Percentiles rank a stretch among this genome's conserved stretches.
Evolutionary conservation across 2,888 invertebrate species (phyloP).

Genomic region (Nomada fucata): DNA sequence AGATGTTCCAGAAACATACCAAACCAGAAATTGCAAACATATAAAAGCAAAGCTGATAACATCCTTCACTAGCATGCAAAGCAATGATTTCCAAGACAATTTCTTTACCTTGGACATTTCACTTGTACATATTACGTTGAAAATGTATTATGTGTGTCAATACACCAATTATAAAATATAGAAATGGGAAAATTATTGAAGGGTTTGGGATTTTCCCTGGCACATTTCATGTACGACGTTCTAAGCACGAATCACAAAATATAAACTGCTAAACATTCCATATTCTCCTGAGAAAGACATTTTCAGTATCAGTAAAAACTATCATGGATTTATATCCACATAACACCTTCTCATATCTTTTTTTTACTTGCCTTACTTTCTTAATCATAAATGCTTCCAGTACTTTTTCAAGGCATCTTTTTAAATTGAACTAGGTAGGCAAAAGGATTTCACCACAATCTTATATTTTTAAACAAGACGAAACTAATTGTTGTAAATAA

Average conservation of each 20-base stretch:
- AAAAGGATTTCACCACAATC: background rate
- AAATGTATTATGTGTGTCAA: conserved; percentile 21
- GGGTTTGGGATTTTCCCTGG: conserved; percentile 11
- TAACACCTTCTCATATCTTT: conserved; percentile 49
- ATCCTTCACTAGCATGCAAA: conserved; percentile 46
- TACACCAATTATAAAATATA: conserved; percentile 1
- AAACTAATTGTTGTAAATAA: background rate
- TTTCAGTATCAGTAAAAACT: conserved; percentile 79
- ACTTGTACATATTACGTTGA: conserved; percentile 5
- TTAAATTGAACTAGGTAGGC: background rate
- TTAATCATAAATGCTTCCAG: no score
- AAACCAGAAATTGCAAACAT: conserved; percentile 24
- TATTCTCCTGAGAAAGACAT: conserved; percentile 68
- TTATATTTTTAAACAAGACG: background rate
- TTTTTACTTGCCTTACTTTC: background rate
- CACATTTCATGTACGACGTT: conserved; percentile 14
- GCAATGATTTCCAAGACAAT: conserved; percentile 44
- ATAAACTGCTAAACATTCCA: conserved; percentile 28
- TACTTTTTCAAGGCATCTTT: background rate
- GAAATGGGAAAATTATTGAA: conserved; percentile 16
- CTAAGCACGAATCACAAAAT: conserved; percentile 44
- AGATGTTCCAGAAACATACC: conserved; percentile 42
- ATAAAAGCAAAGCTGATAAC: conserved; percentile 37
- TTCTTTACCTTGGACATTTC: conserved; percentile 65
- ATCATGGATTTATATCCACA: conserved; percentile 47